Base-by-base conservation (phyloP, 2,888 invertebrate species). In the Andricus curvator region DNA sequence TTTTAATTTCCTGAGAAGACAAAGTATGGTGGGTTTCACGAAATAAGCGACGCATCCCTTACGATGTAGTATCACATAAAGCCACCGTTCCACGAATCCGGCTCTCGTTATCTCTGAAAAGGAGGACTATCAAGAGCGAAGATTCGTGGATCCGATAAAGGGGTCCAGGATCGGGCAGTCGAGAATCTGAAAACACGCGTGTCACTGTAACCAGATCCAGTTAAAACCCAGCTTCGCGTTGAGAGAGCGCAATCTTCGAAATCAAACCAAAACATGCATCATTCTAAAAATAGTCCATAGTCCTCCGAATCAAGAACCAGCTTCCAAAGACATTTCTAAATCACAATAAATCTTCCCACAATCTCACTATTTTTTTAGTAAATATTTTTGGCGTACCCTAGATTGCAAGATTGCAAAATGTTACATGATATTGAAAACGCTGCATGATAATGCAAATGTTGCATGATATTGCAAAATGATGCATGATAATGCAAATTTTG, bases 181-280 rank as follows among this genome's bases (percentile, higher is more conserved):
- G 80, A 85, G 86, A 86, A 88, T 88, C 85, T 86, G 83, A 86
- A 88, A 88, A 86, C 86, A 86, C 60, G 68, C 80, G 79, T 79
- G 82, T 82, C 82, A 84, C 80, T 85, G 89, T 89, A 90, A 90
- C 88, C 87, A 88, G 87, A 89, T 90, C 89, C 88, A 87, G 87
- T 88, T 87, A 89, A 88, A 86, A 85, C 85, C 76, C 78, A 79
- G 76, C 78, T 81, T 79, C 62, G 64, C 82, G 82, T 74, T 77
- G 80, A 78, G 85, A 60, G 81, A 83, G 83, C 84, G 88, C 87
- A 88, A 91, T 91, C 89, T 90, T 90, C 88, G 88, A 85, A 91
- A 92, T 91, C 91, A 91, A 91, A 90, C 89, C 88, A 85, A 91
- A 85, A 79, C 90, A 87, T 90, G 88, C 86, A 90, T 91, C 90